Conservation (phyloP, 30 jellyfish, hydroid and myxozoan genomes). For the Clytia hemisphaerica region DNA sequence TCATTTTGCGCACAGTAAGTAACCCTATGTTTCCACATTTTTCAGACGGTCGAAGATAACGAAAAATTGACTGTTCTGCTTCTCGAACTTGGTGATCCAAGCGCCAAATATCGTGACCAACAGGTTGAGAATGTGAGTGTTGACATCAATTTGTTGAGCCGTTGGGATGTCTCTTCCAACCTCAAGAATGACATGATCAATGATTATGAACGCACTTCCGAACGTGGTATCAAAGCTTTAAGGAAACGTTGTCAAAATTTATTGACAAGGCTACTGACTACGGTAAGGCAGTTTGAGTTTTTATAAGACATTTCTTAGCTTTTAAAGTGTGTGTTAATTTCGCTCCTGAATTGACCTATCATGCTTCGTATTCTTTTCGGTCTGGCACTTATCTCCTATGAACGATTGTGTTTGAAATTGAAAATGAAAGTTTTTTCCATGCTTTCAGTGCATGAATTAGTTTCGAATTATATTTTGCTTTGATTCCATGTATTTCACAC, state of each 20-base stretch:
- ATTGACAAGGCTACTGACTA: slow-evolving; percentile 50
- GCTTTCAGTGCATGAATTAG: too few species aligned
- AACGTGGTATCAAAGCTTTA: slow-evolving; percentile 71
- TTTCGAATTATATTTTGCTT: too few species aligned
- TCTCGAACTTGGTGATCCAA: slow-evolving; percentile 66
- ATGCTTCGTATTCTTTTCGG: too few species aligned
- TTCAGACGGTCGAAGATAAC: slow-evolving; percentile 53
- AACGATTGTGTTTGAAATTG: too few species aligned
- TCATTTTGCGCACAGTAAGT: too few species aligned
- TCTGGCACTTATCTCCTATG: too few species aligned
- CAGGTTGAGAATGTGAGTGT: slow-evolving; percentile 56
- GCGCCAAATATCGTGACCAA: slow-evolving; percentile 28
- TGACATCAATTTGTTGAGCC: slow-evolving; percentile 68
- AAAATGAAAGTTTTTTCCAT: too few species aligned
- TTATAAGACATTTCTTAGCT: too few species aligned
- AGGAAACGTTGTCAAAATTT: slow-evolving; percentile 73
- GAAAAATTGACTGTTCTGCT: slow-evolving; percentile 59
- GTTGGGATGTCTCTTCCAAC: slow-evolving; percentile 90
- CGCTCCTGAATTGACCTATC: too few species aligned
- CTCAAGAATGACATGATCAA: slow-evolving; percentile 62
- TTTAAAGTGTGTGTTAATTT: too few species aligned
- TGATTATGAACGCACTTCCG: slow-evolving; percentile 66
- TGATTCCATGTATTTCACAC: too few species aligned
- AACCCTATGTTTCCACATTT: neutral
- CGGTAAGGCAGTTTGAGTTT: slow-evolving; percentile 33